Percentiles rank a stretch among this genome's conserved stretches.
phyloP scores from a whole-genome alignment of 2,113 vertebrate species.

The Coptodon rendalli region DNA sequence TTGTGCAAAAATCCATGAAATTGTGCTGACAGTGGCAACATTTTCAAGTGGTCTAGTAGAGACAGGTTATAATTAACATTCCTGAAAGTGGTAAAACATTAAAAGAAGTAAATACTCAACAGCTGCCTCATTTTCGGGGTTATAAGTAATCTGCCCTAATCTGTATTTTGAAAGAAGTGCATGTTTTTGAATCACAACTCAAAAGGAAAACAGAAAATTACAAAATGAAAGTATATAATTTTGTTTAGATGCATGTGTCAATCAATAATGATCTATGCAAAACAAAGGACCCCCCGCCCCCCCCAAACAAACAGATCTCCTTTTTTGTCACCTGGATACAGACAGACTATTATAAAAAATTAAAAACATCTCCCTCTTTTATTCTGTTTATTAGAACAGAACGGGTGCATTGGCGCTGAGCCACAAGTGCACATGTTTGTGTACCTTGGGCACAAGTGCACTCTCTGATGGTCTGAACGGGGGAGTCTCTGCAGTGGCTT shows the following conservation, averaged over 20 bases:
- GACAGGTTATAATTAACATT: neutral
- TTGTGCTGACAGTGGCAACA: neutral
- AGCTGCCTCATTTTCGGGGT: neutral
- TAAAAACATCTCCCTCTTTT: neutral
- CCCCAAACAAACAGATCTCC: neutral
- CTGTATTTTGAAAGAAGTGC: neutral
- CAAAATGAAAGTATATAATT: neutral
- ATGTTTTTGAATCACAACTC: neutral
- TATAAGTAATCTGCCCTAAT: neutral
- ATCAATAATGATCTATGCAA: neutral
- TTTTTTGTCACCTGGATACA: neutral
- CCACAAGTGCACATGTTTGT: neutral
- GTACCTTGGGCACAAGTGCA: conserved; percentile 87
- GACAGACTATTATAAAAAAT: neutral
- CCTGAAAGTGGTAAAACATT: neutral
- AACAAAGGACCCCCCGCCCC: neutral
- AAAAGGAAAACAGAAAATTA: neutral
- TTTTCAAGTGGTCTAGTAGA: neutral
- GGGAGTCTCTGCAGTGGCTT: conserved; percentile 89
- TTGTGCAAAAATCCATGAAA: neutral
- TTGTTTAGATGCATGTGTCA: neutral
- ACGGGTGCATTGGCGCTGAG: neutral
- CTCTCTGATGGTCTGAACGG: conserved; percentile 84
- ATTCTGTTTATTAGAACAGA: neutral
- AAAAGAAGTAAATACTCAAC: conserved; percentile 45